These are phyloP conservation scores for Zapus hudsonius DNA, from an alignment of 2,113 vertebrate genomes.

Conservation along the genomic window DNA sequence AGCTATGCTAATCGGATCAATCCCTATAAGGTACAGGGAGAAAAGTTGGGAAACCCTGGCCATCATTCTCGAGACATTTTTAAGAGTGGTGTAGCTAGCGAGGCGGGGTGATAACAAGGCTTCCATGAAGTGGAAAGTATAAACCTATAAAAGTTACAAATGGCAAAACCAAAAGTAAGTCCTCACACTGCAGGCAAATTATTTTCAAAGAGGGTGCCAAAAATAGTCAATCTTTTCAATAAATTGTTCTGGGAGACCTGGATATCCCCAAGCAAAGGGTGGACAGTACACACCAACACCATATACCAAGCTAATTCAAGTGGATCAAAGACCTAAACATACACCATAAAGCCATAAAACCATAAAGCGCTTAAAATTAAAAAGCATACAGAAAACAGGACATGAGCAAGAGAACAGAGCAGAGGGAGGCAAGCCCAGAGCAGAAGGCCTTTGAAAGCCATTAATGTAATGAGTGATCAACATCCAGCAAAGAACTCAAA, in stretches of 20 bases:
- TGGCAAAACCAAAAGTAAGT: neutral
- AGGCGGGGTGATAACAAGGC: fast-evolving
- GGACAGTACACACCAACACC: neutral
- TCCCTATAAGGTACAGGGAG: neutral
- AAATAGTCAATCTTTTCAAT: neutral
- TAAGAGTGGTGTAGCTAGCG: neutral
- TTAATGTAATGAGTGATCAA: neutral
- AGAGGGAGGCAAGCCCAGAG: neutral
- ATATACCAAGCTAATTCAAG: neutral
- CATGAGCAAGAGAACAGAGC: too few relatives aligned
- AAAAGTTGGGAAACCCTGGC: neutral
- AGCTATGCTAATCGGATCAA: neutral
- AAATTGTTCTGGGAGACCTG: neutral
- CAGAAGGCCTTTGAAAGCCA: neutral
- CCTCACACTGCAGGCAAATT: neutral
- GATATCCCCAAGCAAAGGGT: too few relatives aligned
- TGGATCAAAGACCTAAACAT: neutral
- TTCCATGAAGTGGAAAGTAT: neutral
- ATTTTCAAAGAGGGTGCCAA: neutral
- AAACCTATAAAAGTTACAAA: neutral
- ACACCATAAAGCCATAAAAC: neutral
- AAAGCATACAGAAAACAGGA: neutral
- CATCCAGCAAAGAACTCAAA: neutral
- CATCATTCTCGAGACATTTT: neutral
- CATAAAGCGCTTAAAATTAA: neutral